Evolutionary conservation across 2,888 invertebrate genomes (phyloP), one percentile per base, ranked within the genome.

Genomic region (Smittia sp.): DNA sequence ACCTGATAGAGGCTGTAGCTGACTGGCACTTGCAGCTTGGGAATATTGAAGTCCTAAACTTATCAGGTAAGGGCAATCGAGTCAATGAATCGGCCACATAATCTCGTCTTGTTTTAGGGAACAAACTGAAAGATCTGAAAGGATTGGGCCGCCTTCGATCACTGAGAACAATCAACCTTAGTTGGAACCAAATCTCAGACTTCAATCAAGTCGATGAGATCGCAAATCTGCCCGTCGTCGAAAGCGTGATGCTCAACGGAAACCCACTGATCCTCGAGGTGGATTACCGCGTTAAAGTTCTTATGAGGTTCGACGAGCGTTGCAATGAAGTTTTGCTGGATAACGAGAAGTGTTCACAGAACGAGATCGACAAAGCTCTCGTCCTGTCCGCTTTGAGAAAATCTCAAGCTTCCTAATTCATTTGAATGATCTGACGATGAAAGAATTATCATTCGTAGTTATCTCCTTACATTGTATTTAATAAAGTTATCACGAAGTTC

Each of bases 281-380:
- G 79, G 97, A 98, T 83, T 98, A 96, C 79, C 87, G 98, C 77
- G 90, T 94, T 0, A 92, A 93, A 79, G 92, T 96, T 1, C 84
- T 98, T 76, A 93, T 95, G 78, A 88, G 92, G 77, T 96, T 98
- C 79, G 91, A 92, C 67, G 87, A 89, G 63, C 86, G 96, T 76
- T 93, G 94, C 77, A 84, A 87, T 13, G 93, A 96, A 80, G 88
- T 98, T 41, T 90, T 89, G 78, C 82, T 98, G 75, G 98, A 98
- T 79, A 94, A 93, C 79, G 92, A 94, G 79, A 90, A 88, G 76
- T 91, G 95, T 0, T 90, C 92, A 11, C 91, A 91, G 78, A 90
- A 91, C 77, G 98, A 98, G 81, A 80, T 96, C 77, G 97, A 98
- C 79, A 96, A 94, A 1, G 95, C 96, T 0, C 89, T 94, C 46